Percentiles rank a stretch among this genome's conserved stretches.
These are phyloP conservation scores for Neopelma chrysocephalum DNA, from an alignment of 2,797 vertebrate species.

Conservation along the genomic window DNA sequence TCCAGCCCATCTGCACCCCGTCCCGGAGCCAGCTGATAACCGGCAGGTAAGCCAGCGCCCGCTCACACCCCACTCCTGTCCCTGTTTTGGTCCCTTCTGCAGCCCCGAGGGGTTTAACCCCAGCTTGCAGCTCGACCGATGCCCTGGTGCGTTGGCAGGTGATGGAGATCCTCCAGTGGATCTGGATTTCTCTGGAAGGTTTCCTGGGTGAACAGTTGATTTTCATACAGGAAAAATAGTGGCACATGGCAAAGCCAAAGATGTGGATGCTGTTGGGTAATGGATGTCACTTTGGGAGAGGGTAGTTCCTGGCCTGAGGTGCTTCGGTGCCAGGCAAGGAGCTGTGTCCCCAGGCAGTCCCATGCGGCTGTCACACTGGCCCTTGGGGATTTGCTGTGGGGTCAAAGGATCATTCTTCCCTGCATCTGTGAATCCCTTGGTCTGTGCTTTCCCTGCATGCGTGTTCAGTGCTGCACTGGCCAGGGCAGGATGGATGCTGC, in stretches of 20 bases:
- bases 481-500: not conserved
- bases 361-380: not conserved
- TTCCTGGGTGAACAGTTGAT: not conserved
- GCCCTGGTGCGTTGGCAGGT: not conserved
- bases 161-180: not conserved
- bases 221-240: not conserved
- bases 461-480: not conserved
- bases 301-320: not conserved
- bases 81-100: not conserved
- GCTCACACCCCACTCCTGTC: accelerated
- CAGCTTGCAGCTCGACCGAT: accelerated
- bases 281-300: not conserved
- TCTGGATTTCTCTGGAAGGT: not conserved
- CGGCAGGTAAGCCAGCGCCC: slow-evolving; percentile 84
- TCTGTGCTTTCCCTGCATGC: accelerated
- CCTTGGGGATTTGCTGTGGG: not conserved
- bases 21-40: slow-evolving; percentile 96
- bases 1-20: slow-evolving; percentile 97
- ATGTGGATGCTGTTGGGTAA: not conserved
- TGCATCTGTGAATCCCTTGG: not conserved
- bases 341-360: not conserved
- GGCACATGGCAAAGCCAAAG: not conserved
- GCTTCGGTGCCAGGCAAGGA: not conserved
- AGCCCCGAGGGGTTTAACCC: not conserved
- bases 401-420: not conserved